Conservation (phyloP, 1,140 invertebrate species). For the Solenopsis fugax region DNA sequence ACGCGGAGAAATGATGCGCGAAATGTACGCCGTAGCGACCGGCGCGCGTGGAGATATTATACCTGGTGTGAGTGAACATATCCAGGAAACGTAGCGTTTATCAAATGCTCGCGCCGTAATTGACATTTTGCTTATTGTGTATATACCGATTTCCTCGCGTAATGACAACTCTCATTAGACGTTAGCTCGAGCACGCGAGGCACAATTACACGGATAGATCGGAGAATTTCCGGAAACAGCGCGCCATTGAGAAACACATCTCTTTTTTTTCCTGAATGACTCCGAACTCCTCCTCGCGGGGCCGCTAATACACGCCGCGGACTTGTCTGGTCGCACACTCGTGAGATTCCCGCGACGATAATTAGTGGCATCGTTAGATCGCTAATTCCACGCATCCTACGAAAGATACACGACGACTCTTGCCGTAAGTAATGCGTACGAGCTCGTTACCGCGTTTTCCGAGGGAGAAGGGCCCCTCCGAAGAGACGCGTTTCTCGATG, state of each 20-base stretch:
- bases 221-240: neutral
- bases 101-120: neutral
- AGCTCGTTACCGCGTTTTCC: slow-evolving; percentile 53
- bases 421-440: slow-evolving; percentile 29
- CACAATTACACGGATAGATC: slow-evolving; percentile 1
- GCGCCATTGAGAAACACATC: neutral
- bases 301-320: neutral
- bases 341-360: slow-evolving; percentile 38
- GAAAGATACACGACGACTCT: neutral
- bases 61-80: neutral
- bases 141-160: neutral
- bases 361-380: slow-evolving; percentile 29
- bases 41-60: neutral
- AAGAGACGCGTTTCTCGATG: neutral
- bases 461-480: neutral
- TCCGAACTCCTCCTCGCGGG: neutral
- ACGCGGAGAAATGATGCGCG: slow-evolving; percentile 27
- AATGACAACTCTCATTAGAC: neutral
- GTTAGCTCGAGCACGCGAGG: neutral
- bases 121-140: slow-evolving; percentile 12
- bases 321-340: neutral
- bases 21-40: neutral
- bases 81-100: neutral
- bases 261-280: neutral
- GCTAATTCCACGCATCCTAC: neutral